Evolutionary conservation across 2,888 invertebrate genomes (phyloP).

Genomic region (Cryptocephalus primarius): DNA sequence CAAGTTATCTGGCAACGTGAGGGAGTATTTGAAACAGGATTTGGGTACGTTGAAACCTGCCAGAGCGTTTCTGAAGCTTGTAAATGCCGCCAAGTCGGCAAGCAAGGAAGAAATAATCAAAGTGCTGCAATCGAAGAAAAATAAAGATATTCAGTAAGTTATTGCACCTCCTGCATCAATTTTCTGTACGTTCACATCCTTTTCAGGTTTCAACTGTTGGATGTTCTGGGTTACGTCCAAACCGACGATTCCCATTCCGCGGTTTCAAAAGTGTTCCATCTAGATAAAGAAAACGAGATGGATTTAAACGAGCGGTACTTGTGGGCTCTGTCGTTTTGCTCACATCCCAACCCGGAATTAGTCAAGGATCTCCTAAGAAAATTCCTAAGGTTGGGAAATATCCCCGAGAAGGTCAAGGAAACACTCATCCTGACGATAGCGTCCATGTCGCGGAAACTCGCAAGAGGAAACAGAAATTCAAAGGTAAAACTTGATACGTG

Average conservation of each 20-base stretch:
- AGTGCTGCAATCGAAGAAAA: slow-evolving; percentile 45
- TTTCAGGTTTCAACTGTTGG: slow-evolving; percentile 50
- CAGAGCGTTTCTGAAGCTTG: slow-evolving; percentile 49
- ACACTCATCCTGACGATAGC: slow-evolving; percentile 55
- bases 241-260: slow-evolving; percentile 57
- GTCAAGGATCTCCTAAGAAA: slow-evolving; percentile 39
- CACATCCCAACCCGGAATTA: slow-evolving; percentile 50
- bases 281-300: slow-evolving; percentile 39
- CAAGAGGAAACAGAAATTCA: neutral
- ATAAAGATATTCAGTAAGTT: slow-evolving; percentile 44
- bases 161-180: too few relatives aligned
- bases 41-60: slow-evolving; percentile 56
- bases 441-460: slow-evolving; percentile 44
- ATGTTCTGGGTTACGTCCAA: slow-evolving; percentile 60
- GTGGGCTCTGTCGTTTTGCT: slow-evolving; percentile 58
- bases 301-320: slow-evolving; percentile 57
- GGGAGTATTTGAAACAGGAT: slow-evolving; percentile 43
- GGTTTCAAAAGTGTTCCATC: slow-evolving; percentile 51
- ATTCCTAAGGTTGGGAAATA: slow-evolving; percentile 38
- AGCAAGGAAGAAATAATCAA: slow-evolving; percentile 48
- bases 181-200: neutral
- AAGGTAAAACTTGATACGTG: neutral
- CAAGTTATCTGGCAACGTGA: slow-evolving; percentile 34
- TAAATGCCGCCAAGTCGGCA: slow-evolving; percentile 49
- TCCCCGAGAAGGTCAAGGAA: slow-evolving; percentile 51